Evolutionary conservation across 1,140 invertebrate genomes (phyloP).

Genomic region (Drosophila punjabiensis): DNA sequence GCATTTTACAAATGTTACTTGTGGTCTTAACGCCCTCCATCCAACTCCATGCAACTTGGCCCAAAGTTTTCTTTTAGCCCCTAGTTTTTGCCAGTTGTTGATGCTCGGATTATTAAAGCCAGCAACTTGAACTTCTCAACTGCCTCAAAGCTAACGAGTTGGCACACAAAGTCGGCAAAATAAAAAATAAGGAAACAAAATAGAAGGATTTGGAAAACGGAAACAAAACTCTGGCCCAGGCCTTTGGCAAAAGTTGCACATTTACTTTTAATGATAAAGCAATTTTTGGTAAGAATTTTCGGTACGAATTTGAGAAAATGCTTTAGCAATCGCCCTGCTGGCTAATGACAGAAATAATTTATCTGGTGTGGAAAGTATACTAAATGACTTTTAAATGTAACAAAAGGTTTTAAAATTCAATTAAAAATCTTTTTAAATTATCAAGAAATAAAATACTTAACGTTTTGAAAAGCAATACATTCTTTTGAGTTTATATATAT

Average conservation of each 20-base stretch:
- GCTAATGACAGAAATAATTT: conserved; percentile 37
- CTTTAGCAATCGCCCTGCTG: conserved; percentile 6
- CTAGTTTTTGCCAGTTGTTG: conserved; percentile 62
- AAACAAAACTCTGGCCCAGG: conserved; percentile 36
- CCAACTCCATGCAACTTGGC: conserved; percentile 44
- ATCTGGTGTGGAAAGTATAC: neutral
- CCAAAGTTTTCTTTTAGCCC: conserved; percentile 73
- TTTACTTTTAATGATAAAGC: conserved; percentile 55
- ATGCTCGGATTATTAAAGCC: conserved; percentile 75
- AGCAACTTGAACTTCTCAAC: conserved; percentile 60
- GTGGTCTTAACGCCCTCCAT: conserved; percentile 68
- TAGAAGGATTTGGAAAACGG: conserved; percentile 33
- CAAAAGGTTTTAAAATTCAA: neutral
- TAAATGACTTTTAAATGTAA: neutral
- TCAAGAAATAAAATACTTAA: neutral
- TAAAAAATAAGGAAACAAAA: conserved; percentile 12
- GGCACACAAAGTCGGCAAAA: conserved; percentile 38
- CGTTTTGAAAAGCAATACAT: too few species aligned
- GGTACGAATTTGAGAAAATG: conserved; percentile 10
- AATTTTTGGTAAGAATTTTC: conserved; percentile 33
- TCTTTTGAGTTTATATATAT: neutral
- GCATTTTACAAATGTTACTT: conserved; percentile 84
- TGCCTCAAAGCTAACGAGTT: conserved; percentile 72
- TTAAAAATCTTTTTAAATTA: neutral
- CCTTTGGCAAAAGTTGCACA: conserved; percentile 39